A percentile compares a stretch with the other conserved stretches of the same genome.
phyloP scores from a whole-genome alignment of 2,797 vertebrate genomes.

The Tragelaphus oryx region DNA sequence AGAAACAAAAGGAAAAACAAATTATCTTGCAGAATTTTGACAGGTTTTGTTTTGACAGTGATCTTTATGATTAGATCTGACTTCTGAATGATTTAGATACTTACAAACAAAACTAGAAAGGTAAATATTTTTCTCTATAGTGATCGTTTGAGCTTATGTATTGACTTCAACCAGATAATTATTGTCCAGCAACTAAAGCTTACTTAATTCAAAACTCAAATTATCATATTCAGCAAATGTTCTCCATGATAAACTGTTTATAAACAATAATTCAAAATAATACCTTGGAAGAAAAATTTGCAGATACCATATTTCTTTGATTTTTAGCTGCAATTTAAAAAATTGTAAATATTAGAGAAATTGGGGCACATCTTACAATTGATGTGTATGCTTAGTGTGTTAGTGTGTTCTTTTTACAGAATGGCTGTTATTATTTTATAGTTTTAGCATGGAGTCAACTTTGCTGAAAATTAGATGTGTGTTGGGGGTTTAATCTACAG shows the following conservation, averaged over 20 bases:
- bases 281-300: background rate
- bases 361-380: background rate
- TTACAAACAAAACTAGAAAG: background rate
- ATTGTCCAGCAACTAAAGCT: background rate
- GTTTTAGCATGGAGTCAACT: background rate
- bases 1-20: background rate
- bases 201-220: conserved; percentile 6
- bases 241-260: background rate
- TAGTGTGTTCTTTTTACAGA: background rate
- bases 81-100: background rate
- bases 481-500: background rate
- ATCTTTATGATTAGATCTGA: background rate
- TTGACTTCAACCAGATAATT: background rate
- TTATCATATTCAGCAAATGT: background rate
- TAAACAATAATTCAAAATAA: background rate
- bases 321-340: background rate
- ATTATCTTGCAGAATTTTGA: background rate
- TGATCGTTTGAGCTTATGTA: background rate
- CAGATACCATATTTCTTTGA: conserved; percentile 1
- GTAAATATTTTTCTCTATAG: background rate
- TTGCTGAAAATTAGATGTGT: background rate
- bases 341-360: background rate
- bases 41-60: background rate
- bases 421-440: background rate
- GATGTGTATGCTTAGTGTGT: background rate